Evolutionary conservation across 2,888 invertebrate genomes (phyloP), one percentile per base, ranked within the genome.

Genomic region (Drosophila anceps): DNA sequence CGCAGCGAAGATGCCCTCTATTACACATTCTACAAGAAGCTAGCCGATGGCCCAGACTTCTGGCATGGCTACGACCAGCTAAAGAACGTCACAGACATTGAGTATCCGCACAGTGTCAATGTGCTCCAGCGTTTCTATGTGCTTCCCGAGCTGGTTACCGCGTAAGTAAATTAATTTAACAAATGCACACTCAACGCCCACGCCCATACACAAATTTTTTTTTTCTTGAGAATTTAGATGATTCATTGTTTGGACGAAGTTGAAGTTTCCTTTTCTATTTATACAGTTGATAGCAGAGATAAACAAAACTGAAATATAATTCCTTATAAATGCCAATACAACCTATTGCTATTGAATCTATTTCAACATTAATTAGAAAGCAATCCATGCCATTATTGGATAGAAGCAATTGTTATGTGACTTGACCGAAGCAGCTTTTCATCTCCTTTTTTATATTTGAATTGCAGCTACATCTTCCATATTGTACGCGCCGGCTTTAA

Each of bases 1-100:
- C 94, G 97, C 1, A 96, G 97, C 2, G 98, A 98, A 93, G 96
- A 97, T 96, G 98, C 97, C 0, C 95, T 98, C 84, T 98, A 98
- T 91, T 98, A 96, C 92, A 97, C 96, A 0, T 98, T 97, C 92
- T 98, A 96, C 92, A 98, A 98, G 91, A 96, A 95, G 0, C 93
- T 98, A 53, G 95, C 96, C 0, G 95, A 96, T 73, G 94, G 97
- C 71, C 93, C 94, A 20, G 92, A 95, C 84, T 93, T 96, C 92
- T 79, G 92, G 86, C 91, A 94, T 1, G 97, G 96, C 0, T 93
- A 97, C 54, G 91, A 94, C 0, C 94, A 94, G 75, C 89, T 96
- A 0, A 95, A 95, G 91, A 94, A 95, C 72, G 96, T 98, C 88
- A 95, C 96, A 81, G 92, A 95, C 27, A 97, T 98, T 0, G 97